Evolutionary conservation across 1,140 invertebrate genomes (phyloP).

Genomic region (Brachystomella parvula): DNA sequence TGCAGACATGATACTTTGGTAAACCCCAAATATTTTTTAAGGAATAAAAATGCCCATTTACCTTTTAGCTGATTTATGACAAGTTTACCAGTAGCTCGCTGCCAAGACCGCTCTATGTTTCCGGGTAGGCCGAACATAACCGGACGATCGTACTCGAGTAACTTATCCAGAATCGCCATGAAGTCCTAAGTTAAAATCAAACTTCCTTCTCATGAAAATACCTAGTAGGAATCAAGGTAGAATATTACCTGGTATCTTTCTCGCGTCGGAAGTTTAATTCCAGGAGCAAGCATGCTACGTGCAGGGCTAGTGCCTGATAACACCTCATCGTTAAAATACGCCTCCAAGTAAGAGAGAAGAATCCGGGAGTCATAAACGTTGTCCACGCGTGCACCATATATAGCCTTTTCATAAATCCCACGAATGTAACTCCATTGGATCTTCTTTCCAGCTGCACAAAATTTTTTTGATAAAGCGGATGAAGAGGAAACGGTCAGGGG

Average conservation of each 20-base stretch:
- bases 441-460: conserved; percentile 34
- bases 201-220: not conserved
- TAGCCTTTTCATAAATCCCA: conserved; percentile 68
- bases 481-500: no score
- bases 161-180: conserved; percentile 50
- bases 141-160: conserved; percentile 61
- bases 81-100: conserved; percentile 56
- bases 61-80: conserved; percentile 59
- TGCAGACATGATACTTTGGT: not conserved
- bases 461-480: no score
- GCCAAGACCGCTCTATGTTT: conserved; percentile 71
- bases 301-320: conserved; percentile 47
- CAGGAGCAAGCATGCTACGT: conserved; percentile 50
- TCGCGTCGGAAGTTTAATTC: conserved; percentile 45
- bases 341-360: conserved; percentile 62
- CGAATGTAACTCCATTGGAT: conserved; percentile 68
- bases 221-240: not conserved
- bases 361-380: conserved; percentile 68
- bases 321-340: conserved; percentile 57
- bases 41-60: conserved; percentile 36
- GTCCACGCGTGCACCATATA: conserved; percentile 83
- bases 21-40: not conserved
- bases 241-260: not conserved
- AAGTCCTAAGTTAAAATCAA: conserved; percentile 51
- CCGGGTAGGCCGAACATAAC: conserved; percentile 68